Evolutionary conservation across 2,113 vertebrate genomes (phyloP).

Genomic region (Carettochelys insculpta): DNA sequence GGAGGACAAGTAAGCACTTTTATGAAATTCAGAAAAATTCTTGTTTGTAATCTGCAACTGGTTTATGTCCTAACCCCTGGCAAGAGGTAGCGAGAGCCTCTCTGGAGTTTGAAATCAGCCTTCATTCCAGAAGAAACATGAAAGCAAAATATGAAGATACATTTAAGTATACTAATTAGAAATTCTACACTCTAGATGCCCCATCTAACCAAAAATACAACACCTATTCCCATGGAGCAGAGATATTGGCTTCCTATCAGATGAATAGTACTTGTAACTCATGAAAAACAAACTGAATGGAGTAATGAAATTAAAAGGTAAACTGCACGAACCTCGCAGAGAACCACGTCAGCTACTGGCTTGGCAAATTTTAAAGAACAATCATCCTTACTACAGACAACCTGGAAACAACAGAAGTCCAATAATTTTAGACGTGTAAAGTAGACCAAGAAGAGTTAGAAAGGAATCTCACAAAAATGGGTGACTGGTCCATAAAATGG

Average conservation of each 20-base stretch:
- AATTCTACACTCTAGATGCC: neutral
- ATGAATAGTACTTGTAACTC: neutral
- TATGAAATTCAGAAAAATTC: slow-evolving; percentile 35
- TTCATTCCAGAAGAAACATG: slow-evolving; percentile 16
- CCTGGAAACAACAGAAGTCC: slow-evolving; percentile 24
- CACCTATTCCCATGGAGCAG: neutral
- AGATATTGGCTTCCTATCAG: neutral
- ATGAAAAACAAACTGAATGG: neutral
- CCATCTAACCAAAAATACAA: neutral
- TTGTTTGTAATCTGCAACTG: slow-evolving; percentile 53
- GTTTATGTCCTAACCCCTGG: slow-evolving; percentile 40
- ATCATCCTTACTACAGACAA: slow-evolving; percentile 46
- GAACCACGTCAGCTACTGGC: slow-evolving; percentile 55
- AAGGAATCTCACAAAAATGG: neutral
- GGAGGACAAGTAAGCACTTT: slow-evolving; percentile 51
- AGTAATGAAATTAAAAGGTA: neutral
- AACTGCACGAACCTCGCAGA: slow-evolving; percentile 32
- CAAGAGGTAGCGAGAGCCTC: slow-evolving; percentile 50
- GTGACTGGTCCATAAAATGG: neutral
- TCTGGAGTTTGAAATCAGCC: neutral
- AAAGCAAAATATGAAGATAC: slow-evolving; percentile 33
- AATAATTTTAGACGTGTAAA: slow-evolving; percentile 8
- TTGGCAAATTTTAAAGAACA: slow-evolving; percentile 42
- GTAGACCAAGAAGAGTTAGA: neutral
- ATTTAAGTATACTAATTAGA: neutral